These are phyloP conservation scores for Eubasilissa regina DNA, from an alignment of 1,140 invertebrate genomes.

Conservation along the genomic window DNA sequence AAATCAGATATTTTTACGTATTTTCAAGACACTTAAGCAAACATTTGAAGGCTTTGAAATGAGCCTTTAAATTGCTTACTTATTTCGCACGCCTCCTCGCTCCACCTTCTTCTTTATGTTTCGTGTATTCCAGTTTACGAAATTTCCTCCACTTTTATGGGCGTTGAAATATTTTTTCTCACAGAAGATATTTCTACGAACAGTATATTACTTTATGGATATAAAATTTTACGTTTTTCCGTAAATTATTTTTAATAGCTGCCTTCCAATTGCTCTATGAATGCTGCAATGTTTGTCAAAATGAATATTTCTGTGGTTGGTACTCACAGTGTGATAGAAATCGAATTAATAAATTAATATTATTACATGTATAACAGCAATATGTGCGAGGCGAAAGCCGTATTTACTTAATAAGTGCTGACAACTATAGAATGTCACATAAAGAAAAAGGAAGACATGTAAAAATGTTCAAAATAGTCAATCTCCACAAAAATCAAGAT, in stretches of 20 bases:
- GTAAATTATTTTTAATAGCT: neutral
- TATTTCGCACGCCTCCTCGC: neutral
- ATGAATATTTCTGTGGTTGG: no score
- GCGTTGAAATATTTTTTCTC: constrained; percentile 16
- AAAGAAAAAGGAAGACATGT: no score
- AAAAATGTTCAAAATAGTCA: no score
- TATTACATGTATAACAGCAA: no score
- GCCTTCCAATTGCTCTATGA: neutral
- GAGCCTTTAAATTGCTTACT: constrained; percentile 10
- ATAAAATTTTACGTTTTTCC: constrained; percentile 10
- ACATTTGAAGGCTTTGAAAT: constrained; percentile 19
- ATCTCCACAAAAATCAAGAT: no score
- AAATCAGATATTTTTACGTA: constrained; percentile 1
- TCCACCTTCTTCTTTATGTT: constrained; percentile 17
- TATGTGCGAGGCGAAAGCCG: no score
- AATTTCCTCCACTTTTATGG: constrained; percentile 10
- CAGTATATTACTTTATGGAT: constrained; percentile 10
- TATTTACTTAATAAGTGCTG: no score
- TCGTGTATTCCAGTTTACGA: constrained; percentile 18
- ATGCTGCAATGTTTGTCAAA: neutral
- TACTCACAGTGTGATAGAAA: no score
- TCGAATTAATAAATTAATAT: no score
- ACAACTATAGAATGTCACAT: no score
- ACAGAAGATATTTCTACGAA: constrained; percentile 15
- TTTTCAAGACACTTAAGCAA: neutral